Conservation (phyloP, 2,888 invertebrate genomes). For the Mythimna loreyi region DNA sequence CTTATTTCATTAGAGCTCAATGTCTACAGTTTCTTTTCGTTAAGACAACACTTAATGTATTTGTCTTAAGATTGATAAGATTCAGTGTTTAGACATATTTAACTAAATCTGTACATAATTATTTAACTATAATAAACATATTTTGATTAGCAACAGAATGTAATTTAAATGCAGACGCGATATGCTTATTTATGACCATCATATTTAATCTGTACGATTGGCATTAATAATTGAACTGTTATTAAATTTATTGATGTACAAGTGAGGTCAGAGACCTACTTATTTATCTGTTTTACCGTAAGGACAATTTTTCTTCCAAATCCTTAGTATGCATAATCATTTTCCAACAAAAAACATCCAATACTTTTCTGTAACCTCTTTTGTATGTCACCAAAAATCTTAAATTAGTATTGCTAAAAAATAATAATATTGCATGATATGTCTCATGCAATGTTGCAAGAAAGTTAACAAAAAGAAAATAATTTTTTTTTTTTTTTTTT, state of each 20-base stretch:
- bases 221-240: background rate
- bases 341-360: too few relatives aligned
- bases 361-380: background rate
- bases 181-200: background rate
- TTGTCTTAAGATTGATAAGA: background rate
- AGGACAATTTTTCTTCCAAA: background rate
- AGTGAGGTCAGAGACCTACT: background rate
- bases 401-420: background rate
- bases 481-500: background rate
- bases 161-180: background rate
- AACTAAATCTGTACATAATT: too few relatives aligned
- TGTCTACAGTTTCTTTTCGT: background rate
- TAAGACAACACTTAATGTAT: too few relatives aligned
- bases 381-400: background rate
- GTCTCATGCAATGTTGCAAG: too few relatives aligned
- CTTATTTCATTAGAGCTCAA: background rate
- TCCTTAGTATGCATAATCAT: too few relatives aligned
- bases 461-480: background rate
- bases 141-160: background rate
- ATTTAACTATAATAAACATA: background rate
- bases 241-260: conserved; percentile 1
- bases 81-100: background rate
- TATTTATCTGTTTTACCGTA: background rate
- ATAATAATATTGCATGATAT: background rate
- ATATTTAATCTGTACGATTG: background rate